Percentiles rank a stretch among this genome's conserved stretches.
Evolutionary conservation across 30 jellyfish, hydroid and myxozoan genomes (phyloP).

Genomic region (Nemopilema nomurai): DNA sequence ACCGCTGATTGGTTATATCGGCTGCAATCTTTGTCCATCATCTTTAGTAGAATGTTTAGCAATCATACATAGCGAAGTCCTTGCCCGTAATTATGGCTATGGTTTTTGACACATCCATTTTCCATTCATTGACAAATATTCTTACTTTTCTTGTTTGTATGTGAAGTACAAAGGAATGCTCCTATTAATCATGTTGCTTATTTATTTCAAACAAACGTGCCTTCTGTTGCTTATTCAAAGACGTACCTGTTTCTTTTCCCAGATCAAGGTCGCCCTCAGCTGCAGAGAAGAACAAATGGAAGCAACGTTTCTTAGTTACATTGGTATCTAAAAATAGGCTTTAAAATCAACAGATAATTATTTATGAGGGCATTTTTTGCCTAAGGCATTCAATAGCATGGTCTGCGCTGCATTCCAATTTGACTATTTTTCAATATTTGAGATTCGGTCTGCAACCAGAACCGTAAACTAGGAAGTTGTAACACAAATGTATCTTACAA

Average conservation of each 20-base stretch:
- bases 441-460: too few relatives aligned
- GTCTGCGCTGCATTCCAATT: background rate
- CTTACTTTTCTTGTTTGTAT: too few relatives aligned
- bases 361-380: background rate
- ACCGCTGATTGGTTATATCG: too few relatives aligned
- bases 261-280: slow-evolving; percentile 44
- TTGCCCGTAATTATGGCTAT: too few relatives aligned
- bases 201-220: background rate
- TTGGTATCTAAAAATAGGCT: slow-evolving; percentile 12
- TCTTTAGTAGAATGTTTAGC: too few relatives aligned
- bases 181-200: background rate
- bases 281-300: slow-evolving; percentile 37
- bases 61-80: too few relatives aligned
- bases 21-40: too few relatives aligned
- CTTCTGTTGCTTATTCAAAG: background rate
- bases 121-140: too few relatives aligned
- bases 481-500: too few relatives aligned
- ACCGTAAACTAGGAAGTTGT: too few relatives aligned
- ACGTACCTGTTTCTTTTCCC: background rate
- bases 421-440: background rate
- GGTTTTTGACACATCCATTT: too few relatives aligned
- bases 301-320: slow-evolving; percentile 38
- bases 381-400: background rate
- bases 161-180: background rate
- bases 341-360: slow-evolving; percentile 3